Evolutionary conservation across 1,140 invertebrate species (phyloP).

Genomic region (Vanessa tameamea): DNA sequence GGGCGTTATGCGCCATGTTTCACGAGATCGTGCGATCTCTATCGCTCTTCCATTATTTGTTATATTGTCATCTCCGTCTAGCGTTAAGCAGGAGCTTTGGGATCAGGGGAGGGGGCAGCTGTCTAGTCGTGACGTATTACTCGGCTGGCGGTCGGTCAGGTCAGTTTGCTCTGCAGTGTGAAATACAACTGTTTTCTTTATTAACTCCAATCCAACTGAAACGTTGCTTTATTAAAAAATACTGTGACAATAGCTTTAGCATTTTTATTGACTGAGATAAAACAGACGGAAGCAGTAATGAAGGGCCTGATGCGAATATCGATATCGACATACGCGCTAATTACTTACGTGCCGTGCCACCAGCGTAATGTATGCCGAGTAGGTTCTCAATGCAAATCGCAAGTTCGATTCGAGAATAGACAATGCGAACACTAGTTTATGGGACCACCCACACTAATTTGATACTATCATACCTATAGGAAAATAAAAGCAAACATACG

Average conservation of each 20-base stretch:
- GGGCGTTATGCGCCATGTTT: constrained; percentile 82
- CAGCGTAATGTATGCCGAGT: constrained; percentile 71
- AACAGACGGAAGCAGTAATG: constrained; percentile 56
- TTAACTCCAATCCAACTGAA: constrained; percentile 44
- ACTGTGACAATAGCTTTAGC: constrained; percentile 36
- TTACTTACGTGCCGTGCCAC: constrained; percentile 62
- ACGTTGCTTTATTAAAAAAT: constrained; percentile 41
- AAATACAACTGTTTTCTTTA: constrained; percentile 50
- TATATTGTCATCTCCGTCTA: constrained; percentile 63
- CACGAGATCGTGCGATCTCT: constrained; percentile 68
- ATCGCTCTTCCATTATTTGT: constrained; percentile 61
- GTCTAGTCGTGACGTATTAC: constrained; percentile 80
- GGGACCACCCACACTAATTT: constrained; percentile 69
- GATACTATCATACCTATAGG: constrained; percentile 38
- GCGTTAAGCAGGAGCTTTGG: constrained; percentile 56
- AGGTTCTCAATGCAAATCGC: constrained; percentile 76
- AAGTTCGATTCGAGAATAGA: constrained; percentile 78
- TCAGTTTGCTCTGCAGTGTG: constrained; percentile 55
- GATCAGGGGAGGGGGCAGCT: constrained; percentile 65
- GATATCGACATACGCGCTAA: constrained; percentile 71
- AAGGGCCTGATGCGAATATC: constrained; percentile 66
- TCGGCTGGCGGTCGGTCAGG: constrained; percentile 64
- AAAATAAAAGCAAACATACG: constrained; percentile 28
- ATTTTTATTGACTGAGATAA: constrained; percentile 36
- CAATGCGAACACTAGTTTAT: constrained; percentile 73